Percentiles rank a stretch among this genome's conserved stretches.
Evolutionary conservation across 2,888 invertebrate genomes (phyloP).

Genomic region (Arctia plantaginis): DNA sequence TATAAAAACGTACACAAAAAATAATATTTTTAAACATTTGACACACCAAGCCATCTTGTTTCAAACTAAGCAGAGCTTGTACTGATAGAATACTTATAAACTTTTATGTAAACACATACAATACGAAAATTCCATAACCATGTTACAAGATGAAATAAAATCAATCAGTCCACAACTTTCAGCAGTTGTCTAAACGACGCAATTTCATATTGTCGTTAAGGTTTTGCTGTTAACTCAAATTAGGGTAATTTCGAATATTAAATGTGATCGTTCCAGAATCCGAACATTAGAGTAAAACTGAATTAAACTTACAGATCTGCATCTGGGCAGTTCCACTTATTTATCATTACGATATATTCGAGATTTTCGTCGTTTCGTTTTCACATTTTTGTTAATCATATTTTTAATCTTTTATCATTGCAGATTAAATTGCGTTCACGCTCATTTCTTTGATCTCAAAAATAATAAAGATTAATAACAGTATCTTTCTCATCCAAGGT

Average conservation of each 20-base stretch:
- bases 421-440: background rate
- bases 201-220: background rate
- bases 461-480: slow-evolving; percentile 27
- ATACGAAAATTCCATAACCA: background rate
- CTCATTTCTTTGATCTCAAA: background rate
- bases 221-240: background rate
- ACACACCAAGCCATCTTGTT: no score
- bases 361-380: background rate
- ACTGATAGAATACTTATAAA: no score
- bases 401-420: background rate
- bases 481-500: slow-evolving; percentile 28
- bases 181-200: background rate
- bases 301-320: background rate
- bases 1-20: background rate
- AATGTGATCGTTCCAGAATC: background rate
- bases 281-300: background rate
- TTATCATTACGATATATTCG: background rate
- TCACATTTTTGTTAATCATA: no score
- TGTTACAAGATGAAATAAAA: background rate
- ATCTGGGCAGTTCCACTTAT: background rate
- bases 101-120: no score
- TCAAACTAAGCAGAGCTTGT: no score
- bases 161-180: background rate
- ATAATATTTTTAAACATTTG: no score
- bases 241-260: background rate